Evolutionary conservation across 2,888 invertebrate species (phyloP).

Genomic region (Agrotis segetum): DNA sequence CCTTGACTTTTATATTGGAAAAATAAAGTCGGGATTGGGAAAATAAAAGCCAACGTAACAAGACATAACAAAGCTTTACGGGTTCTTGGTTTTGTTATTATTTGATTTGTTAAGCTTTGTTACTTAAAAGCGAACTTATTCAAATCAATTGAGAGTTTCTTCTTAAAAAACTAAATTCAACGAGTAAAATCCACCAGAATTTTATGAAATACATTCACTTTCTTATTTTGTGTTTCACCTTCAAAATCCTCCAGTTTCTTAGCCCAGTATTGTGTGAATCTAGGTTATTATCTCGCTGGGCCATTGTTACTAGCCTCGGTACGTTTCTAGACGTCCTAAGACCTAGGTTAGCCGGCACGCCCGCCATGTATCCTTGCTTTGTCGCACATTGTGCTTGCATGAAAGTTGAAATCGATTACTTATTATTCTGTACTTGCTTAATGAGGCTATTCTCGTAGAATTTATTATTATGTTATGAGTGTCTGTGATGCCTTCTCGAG

Average conservation of each 20-base stretch:
- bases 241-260: neutral
- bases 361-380: slow-evolving; percentile 55
- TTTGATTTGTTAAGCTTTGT: neutral
- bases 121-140: neutral
- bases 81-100: slow-evolving; percentile 1
- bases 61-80: neutral
- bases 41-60: slow-evolving; percentile 1
- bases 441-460: neutral
- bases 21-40: neutral
- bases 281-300: slow-evolving; percentile 52
- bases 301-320: slow-evolving; percentile 55
- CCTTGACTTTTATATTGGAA: neutral
- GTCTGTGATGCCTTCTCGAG: too few species aligned
- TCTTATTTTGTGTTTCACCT: neutral
- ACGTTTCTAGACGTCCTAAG: slow-evolving; percentile 49
- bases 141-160: neutral
- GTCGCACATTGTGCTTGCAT: slow-evolving; percentile 33
- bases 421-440: neutral
- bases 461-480: too few species aligned
- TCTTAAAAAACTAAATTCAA: neutral
- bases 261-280: slow-evolving; percentile 21
- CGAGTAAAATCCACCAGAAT: neutral
- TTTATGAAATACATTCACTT: neutral
- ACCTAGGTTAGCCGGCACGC: slow-evolving; percentile 58
- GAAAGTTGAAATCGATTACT: slow-evolving; percentile 33